Evolutionary conservation across 2,888 invertebrate genomes (phyloP), one percentile per base, ranked within the genome.

Genomic region (Neria commutata): DNA sequence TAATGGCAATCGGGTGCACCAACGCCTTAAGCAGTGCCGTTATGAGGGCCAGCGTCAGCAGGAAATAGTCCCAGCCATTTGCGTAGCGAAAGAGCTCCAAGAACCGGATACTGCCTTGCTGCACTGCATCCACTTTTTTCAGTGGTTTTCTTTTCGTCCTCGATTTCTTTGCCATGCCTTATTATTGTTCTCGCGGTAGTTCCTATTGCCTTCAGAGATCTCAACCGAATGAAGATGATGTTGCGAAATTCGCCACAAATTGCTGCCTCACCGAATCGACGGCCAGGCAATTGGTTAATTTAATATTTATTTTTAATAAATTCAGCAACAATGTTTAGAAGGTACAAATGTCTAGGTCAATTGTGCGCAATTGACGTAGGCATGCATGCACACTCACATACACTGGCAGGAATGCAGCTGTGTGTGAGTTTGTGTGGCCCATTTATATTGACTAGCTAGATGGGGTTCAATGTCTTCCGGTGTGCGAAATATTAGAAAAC

Each of bases 1-100:
- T 86, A 25, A 88, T 86, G 33, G 87, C 86, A 19, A 87, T 75
- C 1, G 90, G 90, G 72, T 88, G 70, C 40, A 86, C 86, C 45
- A 87, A 73, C 3, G 88, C 86, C 72, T 86, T 86, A 29, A 88
- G 65, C 0, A 83, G 73, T 6, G 87, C 86, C 61, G 86, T 80
- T 17, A 89, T 50, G 40, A 87, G 67, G 1, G 85, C 89, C 19
- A 85, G 60, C 3, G 83, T 37, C 3, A 88, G 72, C 23, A 85
- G 70, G 16, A 84, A 55, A 64, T 85, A 72, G 79, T 89, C 89
- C 70, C 83, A 81, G 75, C 81, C 74, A 63, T 82, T 84, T 45
- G 88, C 87, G 76, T 85, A 89, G 67, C 87, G 86, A 71, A 86
- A 88, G 0, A 79, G 70, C 25, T 73, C 57, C 19, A 63, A 60